Evolutionary conservation across 1,140 invertebrate genomes (phyloP), one percentile per base, ranked within the genome.

Genomic region (Lasioglossum baleicum): DNA sequence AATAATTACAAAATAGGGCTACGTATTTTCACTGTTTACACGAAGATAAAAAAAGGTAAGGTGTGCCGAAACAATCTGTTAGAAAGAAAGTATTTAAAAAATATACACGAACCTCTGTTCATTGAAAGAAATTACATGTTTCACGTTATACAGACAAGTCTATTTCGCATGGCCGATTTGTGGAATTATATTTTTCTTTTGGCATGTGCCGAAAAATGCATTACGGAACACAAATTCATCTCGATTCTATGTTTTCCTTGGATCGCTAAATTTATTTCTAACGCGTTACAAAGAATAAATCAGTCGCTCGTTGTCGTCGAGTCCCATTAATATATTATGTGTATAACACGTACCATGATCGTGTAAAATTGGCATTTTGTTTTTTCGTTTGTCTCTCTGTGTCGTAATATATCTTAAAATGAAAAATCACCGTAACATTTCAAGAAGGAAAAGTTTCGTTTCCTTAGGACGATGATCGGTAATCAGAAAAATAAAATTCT

Each of bases 1-100:
- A 86, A 90, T 89, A 90, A 90, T 91, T 91, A 91, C 87, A 91
- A 83, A 86, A 87, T 90, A 88, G 88, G 84, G 87, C 88, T 90
- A 84, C 81, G 74, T 86, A 85, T 79, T 82, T 88, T 81, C 72
- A 87, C 84, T 85, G 85, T 90, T 89, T 88, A 88, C 85, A 89
- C 87, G 86, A 83, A 87, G 86, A 87, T 69, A 83, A 79, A 80
- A 48, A 82, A 84, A 81, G 82, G 82, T 72, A 69, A 81, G 69
- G 80, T 56, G 70, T 70, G 58, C 72, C 22, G 69, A 85, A 88
- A 85, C 42, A 78, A 79, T 83, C 84, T 87, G 60, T 81, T 77
- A 76, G 78, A 72, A 83, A 65, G 67, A 81, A 79, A 53, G 40
- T 82, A 69, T 82, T 69, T 79, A 73, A 80, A 73, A 83, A 82